Evolutionary conservation across 2,888 invertebrate species (phyloP), one percentile per base, ranked within the genome.

Genomic region (Brachyopa scutellaris): DNA sequence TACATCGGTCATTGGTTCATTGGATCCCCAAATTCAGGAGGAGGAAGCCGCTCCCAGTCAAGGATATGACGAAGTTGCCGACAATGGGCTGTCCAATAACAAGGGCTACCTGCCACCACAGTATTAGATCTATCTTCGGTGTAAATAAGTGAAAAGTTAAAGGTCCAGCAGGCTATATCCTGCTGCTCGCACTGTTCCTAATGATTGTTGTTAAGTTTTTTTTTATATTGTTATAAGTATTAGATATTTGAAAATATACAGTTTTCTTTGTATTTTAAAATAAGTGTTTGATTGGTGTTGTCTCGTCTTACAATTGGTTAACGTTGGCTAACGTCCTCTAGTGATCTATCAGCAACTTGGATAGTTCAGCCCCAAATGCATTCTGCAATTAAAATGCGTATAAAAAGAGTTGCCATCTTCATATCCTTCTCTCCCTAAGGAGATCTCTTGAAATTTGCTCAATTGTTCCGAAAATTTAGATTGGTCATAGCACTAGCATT

Each of bases 1-100:
- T 11, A 88, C 89, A 21, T 90, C 90, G 0, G 90, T 90, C 19
- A 87, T 90, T 13, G 89, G 90, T 2, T 88, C 89, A 0, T 69
- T 89, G 69, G 89, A 89, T 72, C 87, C 88, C 42, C 88, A 87
- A 62, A 85, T 86, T 4, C 88, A 88, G 11, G 87, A 87, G 23
- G 87, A 87, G 11, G 85, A 85, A 13, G 70, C 84, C 9, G 76
- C 84, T 9, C 84, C 85, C n/a, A 69, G 69, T 21, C 84, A 80
- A 9, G 21, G 15, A 17, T 70, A 21, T n/a, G 76, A 82, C 2
- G 76, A 82, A 0, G 31, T 53, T 38, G 38, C 19, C 5, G 79
- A 79, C 31, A 74, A 62, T 19, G 61, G 23, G 9, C 0, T 67
- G 26, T n/a, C 66, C 11, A 74, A 49, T 4, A 62, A 36, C 36